phyloP scores from a whole-genome alignment of 2,113 vertebrate genomes.

The Excalfactoria chinensis region DNA sequence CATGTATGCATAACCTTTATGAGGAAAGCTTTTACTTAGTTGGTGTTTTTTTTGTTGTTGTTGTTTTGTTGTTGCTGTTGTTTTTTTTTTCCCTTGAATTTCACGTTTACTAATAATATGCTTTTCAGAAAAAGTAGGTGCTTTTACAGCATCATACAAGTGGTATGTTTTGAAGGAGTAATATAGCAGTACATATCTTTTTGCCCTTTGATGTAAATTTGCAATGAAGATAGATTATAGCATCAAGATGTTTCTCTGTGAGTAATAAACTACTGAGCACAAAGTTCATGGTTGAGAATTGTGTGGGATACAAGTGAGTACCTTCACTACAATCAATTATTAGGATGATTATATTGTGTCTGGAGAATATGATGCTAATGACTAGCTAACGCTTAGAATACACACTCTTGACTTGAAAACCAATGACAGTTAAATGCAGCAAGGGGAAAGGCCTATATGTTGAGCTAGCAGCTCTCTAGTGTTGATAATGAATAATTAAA shows the following conservation, averaged over 20 bases:
- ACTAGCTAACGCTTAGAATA: conserved; percentile 56
- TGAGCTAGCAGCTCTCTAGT: conserved; percentile 26
- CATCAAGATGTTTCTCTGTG: conserved; percentile 57
- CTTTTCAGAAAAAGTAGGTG: conserved; percentile 38
- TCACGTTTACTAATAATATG: conserved; percentile 14
- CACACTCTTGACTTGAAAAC: conserved; percentile 63
- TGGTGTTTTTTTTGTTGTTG: background rate
- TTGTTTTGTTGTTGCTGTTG: background rate
- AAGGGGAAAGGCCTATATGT: conserved; percentile 36
- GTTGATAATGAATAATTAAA: conserved; percentile 73
- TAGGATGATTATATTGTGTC: conserved; percentile 63
- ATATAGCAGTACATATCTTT: conserved; percentile 8
- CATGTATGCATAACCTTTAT: background rate
- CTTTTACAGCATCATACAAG: background rate
- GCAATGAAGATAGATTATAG: conserved; percentile 50
- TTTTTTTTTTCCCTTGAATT: background rate
- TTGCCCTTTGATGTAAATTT: conserved; percentile 62
- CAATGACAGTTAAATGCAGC: conserved; percentile 48
- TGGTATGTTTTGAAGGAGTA: conserved; percentile 38
- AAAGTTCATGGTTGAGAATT: conserved; percentile 72
- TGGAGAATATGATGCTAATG: conserved; percentile 66
- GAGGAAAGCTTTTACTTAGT: background rate
- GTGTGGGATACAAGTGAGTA: conserved; percentile 62
- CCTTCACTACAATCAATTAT: conserved; percentile 68
- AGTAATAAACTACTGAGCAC: conserved; percentile 60